phyloP scores from a whole-genome alignment of 2,797 vertebrate genomes.

The Notoglanidium macrostoma region DNA sequence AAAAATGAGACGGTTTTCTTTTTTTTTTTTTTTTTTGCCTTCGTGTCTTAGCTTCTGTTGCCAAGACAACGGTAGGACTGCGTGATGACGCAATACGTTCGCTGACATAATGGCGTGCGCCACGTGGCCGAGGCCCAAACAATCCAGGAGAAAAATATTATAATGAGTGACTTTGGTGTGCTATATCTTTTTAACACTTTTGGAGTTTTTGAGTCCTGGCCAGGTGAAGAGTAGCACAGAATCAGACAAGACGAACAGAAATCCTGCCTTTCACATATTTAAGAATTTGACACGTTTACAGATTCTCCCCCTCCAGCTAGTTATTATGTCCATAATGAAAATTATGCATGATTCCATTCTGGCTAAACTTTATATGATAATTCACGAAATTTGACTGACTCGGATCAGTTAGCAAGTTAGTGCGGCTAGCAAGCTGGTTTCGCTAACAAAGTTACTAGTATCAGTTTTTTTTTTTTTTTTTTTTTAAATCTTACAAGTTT shows the following conservation, averaged over 20 bases:
- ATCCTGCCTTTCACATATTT: not conserved
- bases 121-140: not conserved
- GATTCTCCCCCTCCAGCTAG: not conserved
- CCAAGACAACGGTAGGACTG: conserved; percentile 15
- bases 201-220: too few relatives aligned
- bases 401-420: not conserved
- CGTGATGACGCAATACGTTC: conserved; percentile 20
- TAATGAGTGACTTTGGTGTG: not conserved
- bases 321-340: not conserved
- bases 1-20: not conserved
- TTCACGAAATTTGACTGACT: not conserved
- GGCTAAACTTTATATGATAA: not conserved
- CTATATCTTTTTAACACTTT: not conserved
- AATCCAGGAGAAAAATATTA: not conserved
- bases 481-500: not conserved
- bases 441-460: not conserved
- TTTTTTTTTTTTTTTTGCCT: not conserved
- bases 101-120: not conserved
- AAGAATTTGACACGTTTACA: not conserved
- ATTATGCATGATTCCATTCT: not conserved
- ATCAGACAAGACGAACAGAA: not conserved
- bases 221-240: not conserved
- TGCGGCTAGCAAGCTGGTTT: not conserved
- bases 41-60: not conserved
- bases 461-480: too few relatives aligned